Evolutionary conservation across 2,888 invertebrate species (phyloP), one percentile per base, ranked within the genome.

Genomic region (Orthosia gracilis): DNA sequence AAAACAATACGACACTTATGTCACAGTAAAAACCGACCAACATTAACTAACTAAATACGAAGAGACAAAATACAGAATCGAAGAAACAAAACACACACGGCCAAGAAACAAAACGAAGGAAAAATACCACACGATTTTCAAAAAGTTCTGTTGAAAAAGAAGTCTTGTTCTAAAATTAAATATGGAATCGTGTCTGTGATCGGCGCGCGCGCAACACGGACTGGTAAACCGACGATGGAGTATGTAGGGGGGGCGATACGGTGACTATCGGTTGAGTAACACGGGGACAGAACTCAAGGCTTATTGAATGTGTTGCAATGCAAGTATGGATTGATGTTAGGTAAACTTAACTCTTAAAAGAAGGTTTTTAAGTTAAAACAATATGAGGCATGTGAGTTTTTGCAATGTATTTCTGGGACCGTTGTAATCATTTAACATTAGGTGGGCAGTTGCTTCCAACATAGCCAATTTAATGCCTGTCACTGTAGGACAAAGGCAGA

Each of bases 251-350:
- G 70, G 72, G 49, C 15, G 64, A 13, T 78, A 62, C 54, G 17
- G 73, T 77, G 85, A 55, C 50, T 74, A 82, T 78, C 49, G 21
- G 73, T 85, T 86, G 63, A 13, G 86, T 52, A 84, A 85, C 69
- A 40, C 17, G 68, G 79, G 73, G 85, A 86, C 85, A 85, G 18
- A 52, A 31, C 74, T 79, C 87, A 85, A 86, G 85, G 85, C 69
- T 75, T 65, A 69, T 80, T 54, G 76, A 47, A 13, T 66, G 9
- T 77, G 73, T 80, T 55, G 78, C 23, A 72, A 80, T 26, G 3
- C 26, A 26, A 26, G 18, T 23, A 23, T 23, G 15, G 7, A 69
- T 63, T 40, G 55, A 26, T 57, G 80, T 76, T 76, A 69, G 11
- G 57, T 72, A 54, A 76, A 57, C 40, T 52, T 50, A 21, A 2